phyloP scores from a whole-genome alignment of 2,113 vertebrate species.

The Saccopteryx bilineata region DNA sequence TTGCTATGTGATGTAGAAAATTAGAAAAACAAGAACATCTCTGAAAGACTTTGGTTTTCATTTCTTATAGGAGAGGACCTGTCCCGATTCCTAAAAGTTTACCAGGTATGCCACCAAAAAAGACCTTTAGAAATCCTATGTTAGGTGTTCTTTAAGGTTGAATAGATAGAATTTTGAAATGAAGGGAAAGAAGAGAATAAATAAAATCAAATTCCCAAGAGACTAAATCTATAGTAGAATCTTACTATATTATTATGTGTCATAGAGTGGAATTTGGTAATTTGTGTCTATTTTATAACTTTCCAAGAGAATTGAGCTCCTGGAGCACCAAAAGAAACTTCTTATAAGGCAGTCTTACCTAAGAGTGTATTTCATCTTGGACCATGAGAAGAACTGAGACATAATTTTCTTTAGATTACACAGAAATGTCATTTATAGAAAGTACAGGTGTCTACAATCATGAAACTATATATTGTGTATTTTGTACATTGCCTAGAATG shows the following conservation, averaged over 20 bases:
- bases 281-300: not conserved
- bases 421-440: not conserved
- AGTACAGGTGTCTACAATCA: not conserved
- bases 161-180: slow-evolving; percentile 44
- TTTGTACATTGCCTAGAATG: not conserved
- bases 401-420: slow-evolving; percentile 10
- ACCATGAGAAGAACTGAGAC: not conserved
- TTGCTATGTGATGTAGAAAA: slow-evolving; percentile 13
- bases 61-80: slow-evolving; percentile 91
- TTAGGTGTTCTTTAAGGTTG: slow-evolving; percentile 1
- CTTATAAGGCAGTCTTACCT: not conserved
- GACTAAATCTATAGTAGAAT: not conserved
- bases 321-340: not conserved
- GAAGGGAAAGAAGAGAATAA: not conserved
- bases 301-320: slow-evolving; percentile 12
- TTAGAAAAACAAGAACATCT: not conserved
- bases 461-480: not conserved
- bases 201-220: not conserved
- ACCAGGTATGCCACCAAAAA: slow-evolving; percentile 80
- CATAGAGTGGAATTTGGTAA: not conserved
- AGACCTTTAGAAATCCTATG: not conserved
- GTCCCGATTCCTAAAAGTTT: slow-evolving; percentile 86
- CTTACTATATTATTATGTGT: not conserved
- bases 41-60: slow-evolving; percentile 64
- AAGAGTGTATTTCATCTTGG: slow-evolving; percentile 32